Conservation (phyloP, 1,140 invertebrate genomes). For the Pseudachorutes palmiensis region DNA sequence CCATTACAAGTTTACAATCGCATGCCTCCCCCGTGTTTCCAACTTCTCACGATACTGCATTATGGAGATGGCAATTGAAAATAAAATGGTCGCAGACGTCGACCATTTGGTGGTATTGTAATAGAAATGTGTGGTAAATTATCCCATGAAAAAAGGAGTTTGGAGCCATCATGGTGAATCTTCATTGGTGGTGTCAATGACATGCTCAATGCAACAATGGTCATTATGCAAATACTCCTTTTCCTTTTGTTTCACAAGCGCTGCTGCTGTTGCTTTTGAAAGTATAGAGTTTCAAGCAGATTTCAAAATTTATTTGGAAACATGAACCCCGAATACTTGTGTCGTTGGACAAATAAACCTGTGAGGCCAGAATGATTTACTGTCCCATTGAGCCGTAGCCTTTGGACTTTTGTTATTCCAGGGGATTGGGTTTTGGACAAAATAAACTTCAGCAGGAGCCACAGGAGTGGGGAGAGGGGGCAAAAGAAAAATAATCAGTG, state of each 20-base stretch:
- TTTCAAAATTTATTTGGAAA: background rate
- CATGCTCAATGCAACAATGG: no score
- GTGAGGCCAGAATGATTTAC: no score
- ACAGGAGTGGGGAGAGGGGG: no score
- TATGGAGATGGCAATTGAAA: no score
- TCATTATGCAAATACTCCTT: no score
- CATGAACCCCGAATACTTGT: background rate
- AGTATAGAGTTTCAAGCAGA: background rate
- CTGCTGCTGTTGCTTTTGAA: background rate
- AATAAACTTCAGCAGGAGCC: no score
- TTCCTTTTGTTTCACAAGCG: background rate
- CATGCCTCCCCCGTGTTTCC: background rate
- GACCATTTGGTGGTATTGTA: background rate
- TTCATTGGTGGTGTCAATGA: background rate
- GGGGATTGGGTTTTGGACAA: no score
- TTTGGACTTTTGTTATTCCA: no score
- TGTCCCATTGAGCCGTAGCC: no score
- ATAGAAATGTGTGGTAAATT: no score
- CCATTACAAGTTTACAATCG: conserved; percentile 1
- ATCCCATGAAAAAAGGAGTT: background rate
- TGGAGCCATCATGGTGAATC: background rate
- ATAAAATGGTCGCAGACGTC: conserved; percentile 1
- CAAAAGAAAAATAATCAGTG: background rate
- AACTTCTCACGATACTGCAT: conserved; percentile 2
- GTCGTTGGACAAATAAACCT: background rate